phyloP scores from a whole-genome alignment of 2,797 vertebrate species.

The Molothrus aeneus region DNA sequence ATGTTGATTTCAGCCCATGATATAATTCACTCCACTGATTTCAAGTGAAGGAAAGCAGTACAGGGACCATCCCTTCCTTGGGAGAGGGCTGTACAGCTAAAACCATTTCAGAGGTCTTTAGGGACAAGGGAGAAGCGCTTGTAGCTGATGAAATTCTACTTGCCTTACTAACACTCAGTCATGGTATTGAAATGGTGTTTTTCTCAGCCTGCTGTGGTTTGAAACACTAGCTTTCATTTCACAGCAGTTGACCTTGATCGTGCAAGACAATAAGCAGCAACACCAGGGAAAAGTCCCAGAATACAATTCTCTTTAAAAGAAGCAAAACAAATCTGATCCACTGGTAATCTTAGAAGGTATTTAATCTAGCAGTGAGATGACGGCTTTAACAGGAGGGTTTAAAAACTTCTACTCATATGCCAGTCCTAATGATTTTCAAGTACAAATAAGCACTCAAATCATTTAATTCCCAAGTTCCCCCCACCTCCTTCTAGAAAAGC shows the following conservation, averaged over 20 bases:
- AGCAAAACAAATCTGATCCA: constrained; percentile 67
- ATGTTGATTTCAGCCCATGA: background rate
- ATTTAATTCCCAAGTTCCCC: background rate
- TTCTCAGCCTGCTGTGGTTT: constrained; percentile 39
- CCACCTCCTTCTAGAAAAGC: background rate
- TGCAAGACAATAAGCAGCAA: constrained; percentile 49
- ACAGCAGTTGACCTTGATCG: constrained; percentile 54
- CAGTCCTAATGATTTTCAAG: constrained; percentile 16
- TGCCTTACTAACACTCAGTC: constrained; percentile 21
- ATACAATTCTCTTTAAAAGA: constrained; percentile 59
- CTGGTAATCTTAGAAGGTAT: constrained; percentile 68
- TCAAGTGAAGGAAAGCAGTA: background rate
- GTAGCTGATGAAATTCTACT: constrained; percentile 3
- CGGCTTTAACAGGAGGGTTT: constrained; percentile 35
- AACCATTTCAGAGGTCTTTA: background rate
- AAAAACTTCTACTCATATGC: background rate
- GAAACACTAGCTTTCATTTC: constrained; percentile 65
- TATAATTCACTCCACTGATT: background rate
- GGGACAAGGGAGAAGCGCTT: background rate
- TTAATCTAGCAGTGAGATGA: constrained; percentile 47
- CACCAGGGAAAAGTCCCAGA: constrained; percentile 54
- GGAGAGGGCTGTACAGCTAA: background rate
- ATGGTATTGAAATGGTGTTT: constrained; percentile 32
- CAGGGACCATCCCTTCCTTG: background rate
- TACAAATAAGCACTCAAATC: constrained; percentile 2